phyloP scores from a whole-genome alignment of 2,888 invertebrate species.

The Pandemis corylana region DNA sequence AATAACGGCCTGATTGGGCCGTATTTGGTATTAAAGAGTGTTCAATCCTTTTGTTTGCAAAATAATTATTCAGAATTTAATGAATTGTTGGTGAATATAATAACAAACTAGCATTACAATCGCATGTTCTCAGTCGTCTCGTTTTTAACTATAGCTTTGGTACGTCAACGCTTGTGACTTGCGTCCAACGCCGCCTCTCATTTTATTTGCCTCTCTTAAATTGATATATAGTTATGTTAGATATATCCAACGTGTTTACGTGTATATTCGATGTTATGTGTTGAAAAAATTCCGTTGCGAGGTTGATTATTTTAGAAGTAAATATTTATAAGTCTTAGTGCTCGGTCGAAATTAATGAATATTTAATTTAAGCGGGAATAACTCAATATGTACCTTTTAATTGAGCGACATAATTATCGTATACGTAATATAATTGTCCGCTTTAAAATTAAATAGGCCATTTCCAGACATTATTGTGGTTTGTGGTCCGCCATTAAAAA shows the following conservation, averaged over 20 bases:
- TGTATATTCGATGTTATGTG: slow-evolving; percentile 12
- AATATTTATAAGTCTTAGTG: slow-evolving; percentile 22
- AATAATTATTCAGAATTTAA: no score
- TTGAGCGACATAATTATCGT: not conserved
- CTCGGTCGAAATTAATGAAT: not conserved
- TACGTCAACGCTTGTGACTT: slow-evolving; percentile 8
- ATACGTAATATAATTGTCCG: not conserved
- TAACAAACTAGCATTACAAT: no score
- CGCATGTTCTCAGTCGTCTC: not conserved
- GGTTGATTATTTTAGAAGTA: slow-evolving; percentile 25
- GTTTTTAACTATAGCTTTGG: no score
- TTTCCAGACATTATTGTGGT: no score
- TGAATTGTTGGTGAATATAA: no score
- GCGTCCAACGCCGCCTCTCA: slow-evolving; percentile 1
- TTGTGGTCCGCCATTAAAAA: no score
- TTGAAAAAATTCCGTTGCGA: slow-evolving; percentile 26
- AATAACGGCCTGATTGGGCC: no score
- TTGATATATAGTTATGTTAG: slow-evolving; percentile 10
- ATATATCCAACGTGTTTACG: slow-evolving; percentile 15
- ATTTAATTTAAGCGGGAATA: not conserved
- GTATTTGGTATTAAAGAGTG: no score
- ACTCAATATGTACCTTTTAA: slow-evolving; percentile 5
- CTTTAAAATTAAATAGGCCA: no score
- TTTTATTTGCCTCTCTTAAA: slow-evolving; percentile 20
- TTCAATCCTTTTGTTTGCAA: no score